Conservation (phyloP, 2,113 vertebrate species). For the Pogonocichla stellata region DNA sequence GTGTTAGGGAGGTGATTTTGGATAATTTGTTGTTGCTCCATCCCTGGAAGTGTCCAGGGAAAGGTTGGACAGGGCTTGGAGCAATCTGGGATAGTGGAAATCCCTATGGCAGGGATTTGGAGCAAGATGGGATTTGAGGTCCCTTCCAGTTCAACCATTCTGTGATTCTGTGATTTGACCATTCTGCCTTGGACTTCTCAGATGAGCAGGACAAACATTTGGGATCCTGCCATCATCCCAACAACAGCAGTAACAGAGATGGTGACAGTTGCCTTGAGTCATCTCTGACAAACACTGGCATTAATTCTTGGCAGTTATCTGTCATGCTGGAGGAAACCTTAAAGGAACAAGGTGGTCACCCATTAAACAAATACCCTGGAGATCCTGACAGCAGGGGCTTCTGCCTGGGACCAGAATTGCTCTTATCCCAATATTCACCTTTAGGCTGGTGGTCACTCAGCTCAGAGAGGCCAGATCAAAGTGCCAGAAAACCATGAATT, state of each 20-base stretch:
- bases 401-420: not conserved
- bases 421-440: not conserved
- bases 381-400: not conserved
- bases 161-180: not conserved
- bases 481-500: not conserved
- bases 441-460: not conserved
- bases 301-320: not conserved
- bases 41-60: not conserved
- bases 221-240: not conserved
- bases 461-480: not conserved
- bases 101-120: not conserved
- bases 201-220: not conserved
- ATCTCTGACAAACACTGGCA: not conserved
- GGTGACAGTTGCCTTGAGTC: not conserved
- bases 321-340: not conserved
- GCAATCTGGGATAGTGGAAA: not conserved
- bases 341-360: not conserved
- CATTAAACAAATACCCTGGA: not conserved
- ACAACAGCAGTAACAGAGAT: not conserved
- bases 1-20: not conserved
- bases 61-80: fast-evolving
- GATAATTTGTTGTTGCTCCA: not conserved
- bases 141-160: not conserved
- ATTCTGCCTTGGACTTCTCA: not conserved
- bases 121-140: not conserved